Conservation (phyloP, 2,888 invertebrate genomes). For the Priocnemis perturbator region DNA sequence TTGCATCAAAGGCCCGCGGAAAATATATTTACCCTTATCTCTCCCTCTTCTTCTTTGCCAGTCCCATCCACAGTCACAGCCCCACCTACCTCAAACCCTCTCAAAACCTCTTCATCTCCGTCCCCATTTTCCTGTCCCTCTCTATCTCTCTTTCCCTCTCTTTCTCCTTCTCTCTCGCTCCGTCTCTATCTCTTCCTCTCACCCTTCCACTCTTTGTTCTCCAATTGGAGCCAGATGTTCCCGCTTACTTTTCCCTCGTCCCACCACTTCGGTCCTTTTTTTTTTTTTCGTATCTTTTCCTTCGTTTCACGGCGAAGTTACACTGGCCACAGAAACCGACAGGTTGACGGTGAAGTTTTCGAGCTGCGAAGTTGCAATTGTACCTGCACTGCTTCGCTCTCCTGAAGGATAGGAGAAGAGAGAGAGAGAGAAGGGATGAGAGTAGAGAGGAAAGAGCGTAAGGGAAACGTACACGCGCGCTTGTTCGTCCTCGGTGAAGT, state of each 20-base stretch:
- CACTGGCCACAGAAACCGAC: conserved; percentile 12
- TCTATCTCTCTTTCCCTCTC: neutral
- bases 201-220: neutral
- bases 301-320: conserved; percentile 24
- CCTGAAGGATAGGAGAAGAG: neutral
- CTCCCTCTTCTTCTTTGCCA: conserved; percentile 12
- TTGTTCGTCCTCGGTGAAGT: conserved; percentile 25
- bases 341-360: conserved; percentile 30
- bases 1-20: conserved; percentile 31
- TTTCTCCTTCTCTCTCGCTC: conserved; percentile 7
- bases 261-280: conserved; percentile 1
- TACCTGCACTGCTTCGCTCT: conserved; percentile 17
- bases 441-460: too few species aligned
- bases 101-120: conserved; percentile 6
- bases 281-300: conserved; percentile 23
- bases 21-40: conserved; percentile 46
- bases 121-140: conserved; percentile 5
- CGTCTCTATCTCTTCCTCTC: neutral
- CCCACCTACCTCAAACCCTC: too few species aligned
- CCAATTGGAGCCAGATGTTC: conserved; percentile 19
- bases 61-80: too few species aligned
- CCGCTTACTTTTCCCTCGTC: conserved; percentile 10
- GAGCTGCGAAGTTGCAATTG: conserved; percentile 21
- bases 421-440: neutral
- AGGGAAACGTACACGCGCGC: neutral